A percentile compares a stretch with the other conserved stretches of the same genome.
These are phyloP conservation scores for Burhinus oedicnemus DNA, from an alignment of 2,113 vertebrate genomes.

Conservation along the genomic window DNA sequence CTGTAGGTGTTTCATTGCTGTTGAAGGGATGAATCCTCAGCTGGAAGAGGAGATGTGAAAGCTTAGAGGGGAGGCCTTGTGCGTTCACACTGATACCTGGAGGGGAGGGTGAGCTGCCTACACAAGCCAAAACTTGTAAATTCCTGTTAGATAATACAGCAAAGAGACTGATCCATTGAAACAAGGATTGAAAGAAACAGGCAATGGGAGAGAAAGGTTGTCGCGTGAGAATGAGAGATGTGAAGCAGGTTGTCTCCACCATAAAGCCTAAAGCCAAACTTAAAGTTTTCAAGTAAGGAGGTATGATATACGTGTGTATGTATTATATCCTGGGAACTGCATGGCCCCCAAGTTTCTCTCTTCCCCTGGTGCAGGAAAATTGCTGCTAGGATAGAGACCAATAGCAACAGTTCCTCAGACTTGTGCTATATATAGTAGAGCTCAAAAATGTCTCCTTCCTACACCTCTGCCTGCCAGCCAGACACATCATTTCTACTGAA, in stretches of 20 bases:
- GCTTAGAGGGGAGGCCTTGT: background rate
- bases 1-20: background rate
- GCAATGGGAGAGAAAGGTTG: background rate
- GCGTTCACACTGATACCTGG: background rate
- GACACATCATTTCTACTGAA: background rate
- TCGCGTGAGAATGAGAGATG: background rate
- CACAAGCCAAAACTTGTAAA: background rate
- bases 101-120: background rate
- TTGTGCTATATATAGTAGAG: background rate
- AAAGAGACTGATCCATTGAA: background rate
- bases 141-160: background rate
- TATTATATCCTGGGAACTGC: background rate
- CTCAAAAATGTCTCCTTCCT: background rate
- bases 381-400: background rate
- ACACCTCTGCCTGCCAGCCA: background rate
- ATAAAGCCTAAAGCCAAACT: background rate
- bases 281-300: background rate
- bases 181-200: background rate
- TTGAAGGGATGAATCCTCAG: background rate
- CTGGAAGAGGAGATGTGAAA: background rate
- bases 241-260: background rate
- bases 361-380: background rate
- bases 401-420: background rate
- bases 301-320: too few species aligned
- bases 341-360: background rate